These are phyloP conservation scores for Sula dactylatra DNA, from an alignment of 2,113 vertebrate genomes.

Conservation along the genomic window DNA sequence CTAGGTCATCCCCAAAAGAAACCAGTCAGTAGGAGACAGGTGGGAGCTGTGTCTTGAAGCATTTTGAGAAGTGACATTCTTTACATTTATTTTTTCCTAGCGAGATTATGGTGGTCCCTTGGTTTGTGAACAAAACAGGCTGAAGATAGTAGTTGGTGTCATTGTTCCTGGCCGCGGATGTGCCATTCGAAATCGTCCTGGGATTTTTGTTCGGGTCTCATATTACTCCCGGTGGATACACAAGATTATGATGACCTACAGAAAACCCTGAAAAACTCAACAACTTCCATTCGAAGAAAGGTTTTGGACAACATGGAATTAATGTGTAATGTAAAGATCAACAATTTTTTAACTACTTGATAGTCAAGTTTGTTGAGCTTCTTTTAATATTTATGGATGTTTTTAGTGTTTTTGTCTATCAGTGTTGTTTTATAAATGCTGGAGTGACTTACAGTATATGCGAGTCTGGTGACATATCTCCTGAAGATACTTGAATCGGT, in stretches of 20 bases:
- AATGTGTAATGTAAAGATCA: constrained; percentile 51
- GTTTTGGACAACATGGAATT: constrained; percentile 51
- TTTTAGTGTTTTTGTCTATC: constrained; percentile 68
- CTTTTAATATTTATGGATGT: constrained; percentile 76
- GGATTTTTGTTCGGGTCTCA: constrained; percentile 92
- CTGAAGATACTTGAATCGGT: constrained; percentile 85
- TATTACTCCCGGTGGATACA: constrained; percentile 96
- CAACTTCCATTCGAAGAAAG: not conserved
- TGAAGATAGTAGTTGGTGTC: constrained; percentile 90
- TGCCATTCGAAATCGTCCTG: constrained; percentile 88
- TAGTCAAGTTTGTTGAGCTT: constrained; percentile 71
- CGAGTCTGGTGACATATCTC: constrained; percentile 78
- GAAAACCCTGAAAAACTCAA: constrained; percentile 37
- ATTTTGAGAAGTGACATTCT: not conserved
- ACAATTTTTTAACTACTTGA: constrained; percentile 70
- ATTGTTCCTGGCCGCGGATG: constrained; percentile 94
- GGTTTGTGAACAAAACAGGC: constrained; percentile 91
- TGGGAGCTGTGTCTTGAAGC: not conserved
- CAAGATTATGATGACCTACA: constrained; percentile 85
- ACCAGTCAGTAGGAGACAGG: not conserved
- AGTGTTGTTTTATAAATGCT: constrained; percentile 74
- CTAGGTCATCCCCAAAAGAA: not conserved
- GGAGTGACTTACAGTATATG: constrained; percentile 74
- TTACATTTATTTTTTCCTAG: constrained; percentile 66
- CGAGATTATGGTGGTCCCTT: constrained; percentile 95